phyloP scores from a whole-genome alignment of 2,888 invertebrate species.

The Drosophila robusta region DNA sequence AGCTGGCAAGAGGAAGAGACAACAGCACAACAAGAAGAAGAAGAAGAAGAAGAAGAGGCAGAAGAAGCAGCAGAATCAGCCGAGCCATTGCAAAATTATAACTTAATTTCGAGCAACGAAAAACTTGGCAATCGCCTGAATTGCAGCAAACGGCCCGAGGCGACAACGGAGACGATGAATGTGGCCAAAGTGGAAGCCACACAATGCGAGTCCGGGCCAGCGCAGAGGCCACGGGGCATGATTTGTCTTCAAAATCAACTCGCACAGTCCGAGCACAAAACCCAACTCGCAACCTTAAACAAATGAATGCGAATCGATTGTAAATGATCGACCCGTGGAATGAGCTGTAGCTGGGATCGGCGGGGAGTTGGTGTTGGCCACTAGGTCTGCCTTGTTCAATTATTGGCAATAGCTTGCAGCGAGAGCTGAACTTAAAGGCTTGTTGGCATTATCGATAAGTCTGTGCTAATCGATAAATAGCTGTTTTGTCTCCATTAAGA shows the following conservation, averaged over 20 bases:
- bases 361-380: not conserved
- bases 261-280: constrained; percentile 16
- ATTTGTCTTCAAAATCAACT: constrained; percentile 72
- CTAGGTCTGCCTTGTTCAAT: not conserved
- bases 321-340: constrained; percentile 32
- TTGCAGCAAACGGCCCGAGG: constrained; percentile 60
- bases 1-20: constrained; percentile 13
- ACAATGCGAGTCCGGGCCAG: constrained; percentile 49
- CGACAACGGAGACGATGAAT: constrained; percentile 56
- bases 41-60: constrained; percentile 19
- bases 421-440: not conserved
- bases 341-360: constrained; percentile 27
- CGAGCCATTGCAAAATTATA: constrained; percentile 61
- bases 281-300: constrained; percentile 16
- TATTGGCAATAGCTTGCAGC: not conserved
- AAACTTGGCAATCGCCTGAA: constrained; percentile 51
- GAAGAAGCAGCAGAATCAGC: not conserved
- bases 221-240: constrained; percentile 64
- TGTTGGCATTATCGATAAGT: not conserved
- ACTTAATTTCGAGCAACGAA: constrained; percentile 66
- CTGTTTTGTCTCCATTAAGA: not conserved
- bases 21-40: not conserved
- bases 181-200: constrained; percentile 65
- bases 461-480: not conserved
- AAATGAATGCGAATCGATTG: constrained; percentile 35